Base-by-base conservation (phyloP, 2,113 vertebrate species). In the Hassar affinis region DNA sequence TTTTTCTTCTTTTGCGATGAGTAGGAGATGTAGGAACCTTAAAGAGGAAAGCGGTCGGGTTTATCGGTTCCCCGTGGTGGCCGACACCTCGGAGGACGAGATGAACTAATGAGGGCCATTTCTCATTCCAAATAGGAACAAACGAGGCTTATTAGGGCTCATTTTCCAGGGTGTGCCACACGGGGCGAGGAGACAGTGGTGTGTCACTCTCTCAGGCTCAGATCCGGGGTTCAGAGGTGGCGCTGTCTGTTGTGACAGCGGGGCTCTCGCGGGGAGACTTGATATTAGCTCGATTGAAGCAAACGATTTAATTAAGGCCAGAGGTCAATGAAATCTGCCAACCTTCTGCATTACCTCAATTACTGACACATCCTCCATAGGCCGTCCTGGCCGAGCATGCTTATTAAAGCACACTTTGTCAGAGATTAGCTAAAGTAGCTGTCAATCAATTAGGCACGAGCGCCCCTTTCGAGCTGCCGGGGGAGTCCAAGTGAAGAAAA, bases 321-420 rank as follows among this genome's bases (percentile, higher is more conserved):
- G 94, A 95, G 93, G 94, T 95, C 94, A 95, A 92, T 94, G 94
- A 93, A 95, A 93, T 94, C 79, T 93, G 94, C 94, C 93, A 93
- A 94, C 95, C 95, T 93, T 93, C 92, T 94, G 95, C 95, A 96
- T 96, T 95, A 95, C 94, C 93, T 91, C 91, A 92, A 94, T 94
- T 94, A 96, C 95, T 93, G 95, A 93, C 94, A 95, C 94, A 92
- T 95, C 94, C 94, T 95, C 94, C 94, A 93, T 93, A 94, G 94
- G 90, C 91, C 92, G 93, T 94, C 93, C 92, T 92, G 93, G 92
- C 92, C 91, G 45, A 93, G 93, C 94, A 92, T 94, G 93, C 93
- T 94, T 93, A 94, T 96, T 95, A 95, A 95, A 92, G 92, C 93
- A 95, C 95, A 96, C 95, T 93, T 95, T 95, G 94, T 93, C 90